Percentiles rank a stretch among this genome's conserved stretches.
These are phyloP conservation scores for Chrysopilus asiliformis DNA, from an alignment of 2,888 invertebrate species.

Conservation along the genomic window DNA sequence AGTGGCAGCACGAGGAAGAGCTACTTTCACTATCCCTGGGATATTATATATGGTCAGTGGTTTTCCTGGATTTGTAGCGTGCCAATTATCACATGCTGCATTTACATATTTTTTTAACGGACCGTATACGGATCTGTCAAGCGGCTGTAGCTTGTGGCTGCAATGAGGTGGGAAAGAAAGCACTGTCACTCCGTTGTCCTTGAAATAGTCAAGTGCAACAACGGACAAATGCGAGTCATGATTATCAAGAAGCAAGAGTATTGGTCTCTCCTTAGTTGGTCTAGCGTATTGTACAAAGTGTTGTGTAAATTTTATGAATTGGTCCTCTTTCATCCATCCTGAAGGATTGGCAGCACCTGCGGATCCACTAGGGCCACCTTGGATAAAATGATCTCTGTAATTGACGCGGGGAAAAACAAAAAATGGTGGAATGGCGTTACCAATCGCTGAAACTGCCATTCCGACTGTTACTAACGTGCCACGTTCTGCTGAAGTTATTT, in stretches of 20 bases:
- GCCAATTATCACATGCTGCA: conserved; percentile 19
- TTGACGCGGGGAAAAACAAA: conserved; percentile 23
- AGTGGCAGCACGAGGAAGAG: conserved; percentile 6
- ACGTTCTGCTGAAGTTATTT: conserved; percentile 25
- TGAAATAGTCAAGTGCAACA: conserved; percentile 10
- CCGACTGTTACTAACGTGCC: conserved; percentile 23
- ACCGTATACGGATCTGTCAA: conserved; percentile 20
- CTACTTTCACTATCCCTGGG: conserved; percentile 14
- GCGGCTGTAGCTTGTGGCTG: conserved; percentile 15
- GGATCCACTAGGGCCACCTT: conserved; percentile 1
- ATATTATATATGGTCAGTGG: conserved; percentile 23
- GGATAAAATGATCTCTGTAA: conserved; percentile 6
- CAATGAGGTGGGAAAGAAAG: conserved; percentile 12
- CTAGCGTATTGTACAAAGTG: conserved; percentile 14
- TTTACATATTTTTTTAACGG: conserved; percentile 21
- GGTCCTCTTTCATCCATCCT: conserved; percentile 20
- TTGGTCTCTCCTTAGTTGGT: conserved; percentile 6
- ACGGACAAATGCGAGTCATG: conserved; percentile 15
- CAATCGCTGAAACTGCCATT: conserved; percentile 20
- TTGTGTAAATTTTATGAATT: conserved; percentile 14
- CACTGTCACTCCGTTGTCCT: conserved; percentile 11
- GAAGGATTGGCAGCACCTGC: conserved; percentile 6
- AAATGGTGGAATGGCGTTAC: conserved; percentile 24
- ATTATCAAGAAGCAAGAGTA: conserved; percentile 14
- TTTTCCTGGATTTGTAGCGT: conserved; percentile 20